Evolutionary conservation across 2,888 invertebrate species (phyloP), one percentile per base, ranked within the genome.

Genomic region (Nomada flava): DNA sequence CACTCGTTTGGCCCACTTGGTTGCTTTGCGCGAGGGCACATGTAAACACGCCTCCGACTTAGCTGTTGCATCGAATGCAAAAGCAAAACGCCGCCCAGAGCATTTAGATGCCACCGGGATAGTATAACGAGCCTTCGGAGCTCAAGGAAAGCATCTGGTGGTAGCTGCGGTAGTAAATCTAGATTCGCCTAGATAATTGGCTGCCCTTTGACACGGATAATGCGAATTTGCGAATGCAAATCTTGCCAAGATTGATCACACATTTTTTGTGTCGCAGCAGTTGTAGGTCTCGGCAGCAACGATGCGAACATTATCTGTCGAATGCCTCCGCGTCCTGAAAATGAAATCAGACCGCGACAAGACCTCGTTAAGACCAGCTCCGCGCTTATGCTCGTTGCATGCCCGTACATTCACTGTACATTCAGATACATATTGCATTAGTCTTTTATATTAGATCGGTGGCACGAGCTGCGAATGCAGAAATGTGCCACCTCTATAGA

Each of bases 321-420:
- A 81, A 80, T 77, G 77, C 64, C 60, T 79, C 69, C 47, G 75
- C 71, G 84, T 67, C 79, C 80, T 71, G 83, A 76, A 83, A 86
- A 88, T 88, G 76, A 84, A 86, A 86, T 86, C 88, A 82, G 74
- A 70, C 76, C 77, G 84, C 79, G 75, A 84, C 79, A 84, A 88
- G 88, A 83, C 78, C 78, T 87, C 86, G 88, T 87, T 88, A 88
- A 77, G 79, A 53, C 76, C 59, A 20, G 59, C 53, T 13, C 44
- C 42, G 62, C 65, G 53, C 67, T 75, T 69, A 50, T 69, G 69
- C 60, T 20, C 23, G 64, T 73, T 55, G 52, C 67, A 50, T 18
- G 57, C 57, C 42, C 60, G 20, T 52, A 52, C 50, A 68, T 71
- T 68, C 18, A 62, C 23, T 23, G 23, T 52, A 52, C 50, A 68